Evolutionary conservation across 2,888 invertebrate genomes (phyloP).

Genomic region (Catocala sponsa): DNA sequence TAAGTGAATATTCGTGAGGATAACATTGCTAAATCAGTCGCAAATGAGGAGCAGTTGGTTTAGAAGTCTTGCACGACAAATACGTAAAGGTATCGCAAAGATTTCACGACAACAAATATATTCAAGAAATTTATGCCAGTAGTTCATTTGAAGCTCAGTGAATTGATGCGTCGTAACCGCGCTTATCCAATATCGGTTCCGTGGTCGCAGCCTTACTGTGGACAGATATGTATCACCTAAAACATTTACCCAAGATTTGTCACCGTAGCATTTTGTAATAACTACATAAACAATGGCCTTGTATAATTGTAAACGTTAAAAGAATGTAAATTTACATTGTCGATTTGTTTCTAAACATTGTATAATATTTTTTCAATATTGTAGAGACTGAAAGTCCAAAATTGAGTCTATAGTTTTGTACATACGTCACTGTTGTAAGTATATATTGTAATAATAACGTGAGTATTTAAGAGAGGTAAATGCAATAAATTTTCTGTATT

Average conservation of each 20-base stretch:
- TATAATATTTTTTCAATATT: conserved; percentile 77
- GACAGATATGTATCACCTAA: conserved; percentile 28
- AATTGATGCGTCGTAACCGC: conserved; percentile 3
- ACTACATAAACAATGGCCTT: conserved; percentile 76
- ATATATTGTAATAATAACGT: conserved; percentile 80
- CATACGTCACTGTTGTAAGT: conserved; percentile 86
- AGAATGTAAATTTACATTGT: conserved; percentile 69
- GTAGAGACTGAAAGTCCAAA: conserved; percentile 88
- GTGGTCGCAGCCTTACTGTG: conserved; percentile 45
- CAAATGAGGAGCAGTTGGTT: neutral
- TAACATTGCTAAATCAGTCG: conserved; percentile 2
- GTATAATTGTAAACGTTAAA: conserved; percentile 75
- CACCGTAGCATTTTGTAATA: conserved; percentile 54
- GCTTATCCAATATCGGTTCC: conserved; percentile 2
- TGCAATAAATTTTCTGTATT: conserved; percentile 86
- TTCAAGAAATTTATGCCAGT: conserved; percentile 9
- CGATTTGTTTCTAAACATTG: conserved; percentile 72
- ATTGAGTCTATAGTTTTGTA: conserved; percentile 88
- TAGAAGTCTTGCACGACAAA: conserved; percentile 11
- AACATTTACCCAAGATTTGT: conserved; percentile 58
- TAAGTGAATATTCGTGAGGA: conserved; percentile 2
- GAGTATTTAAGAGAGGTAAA: conserved; percentile 82
- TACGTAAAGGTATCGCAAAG: conserved; percentile 6
- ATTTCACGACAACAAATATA: conserved; percentile 1
- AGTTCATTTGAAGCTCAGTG: neutral